A percentile compares a stretch with the other conserved stretches of the same genome.
phyloP scores from a whole-genome alignment of 2,888 invertebrate species.

The Tiliacea aurago region DNA sequence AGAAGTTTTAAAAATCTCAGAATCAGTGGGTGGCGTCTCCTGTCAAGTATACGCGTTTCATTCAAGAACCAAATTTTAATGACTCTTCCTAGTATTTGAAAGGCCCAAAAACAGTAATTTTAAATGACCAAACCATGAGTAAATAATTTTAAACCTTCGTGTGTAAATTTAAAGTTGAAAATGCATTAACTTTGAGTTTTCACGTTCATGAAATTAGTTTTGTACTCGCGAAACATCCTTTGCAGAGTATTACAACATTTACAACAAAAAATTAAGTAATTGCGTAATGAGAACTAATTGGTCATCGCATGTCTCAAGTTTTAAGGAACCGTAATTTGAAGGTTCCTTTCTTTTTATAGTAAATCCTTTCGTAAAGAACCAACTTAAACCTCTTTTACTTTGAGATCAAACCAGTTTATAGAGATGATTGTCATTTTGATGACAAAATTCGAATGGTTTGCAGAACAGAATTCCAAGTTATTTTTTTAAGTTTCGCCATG shows the following conservation, averaged over 20 bases:
- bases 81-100: constrained; percentile 34
- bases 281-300: constrained; percentile 52
- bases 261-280: constrained; percentile 52
- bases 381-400: not conserved
- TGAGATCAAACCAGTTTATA: constrained; percentile 31
- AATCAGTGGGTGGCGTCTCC: constrained; percentile 9
- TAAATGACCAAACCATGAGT: not conserved
- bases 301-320: constrained; percentile 14
- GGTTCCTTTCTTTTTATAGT: not conserved
- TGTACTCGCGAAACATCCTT: constrained; percentile 18
- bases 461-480: not conserved
- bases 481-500: not conserved
- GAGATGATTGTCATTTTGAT: constrained; percentile 16
- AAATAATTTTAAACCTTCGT: constrained; percentile 3
- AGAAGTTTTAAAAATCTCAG: constrained; percentile 15
- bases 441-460: constrained; percentile 23
- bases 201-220: constrained; percentile 21
- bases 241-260: constrained; percentile 4
- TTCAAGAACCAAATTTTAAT: constrained; percentile 37
- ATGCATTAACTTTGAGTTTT: not conserved
- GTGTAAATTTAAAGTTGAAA: not conserved
- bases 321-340: not conserved
- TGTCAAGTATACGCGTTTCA: not conserved
- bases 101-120: constrained; percentile 16
- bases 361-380: not conserved